phyloP scores from a whole-genome alignment of 30 jellyfish, hydroid and myxozoan genomes.

The Catostylus mosaicus region DNA sequence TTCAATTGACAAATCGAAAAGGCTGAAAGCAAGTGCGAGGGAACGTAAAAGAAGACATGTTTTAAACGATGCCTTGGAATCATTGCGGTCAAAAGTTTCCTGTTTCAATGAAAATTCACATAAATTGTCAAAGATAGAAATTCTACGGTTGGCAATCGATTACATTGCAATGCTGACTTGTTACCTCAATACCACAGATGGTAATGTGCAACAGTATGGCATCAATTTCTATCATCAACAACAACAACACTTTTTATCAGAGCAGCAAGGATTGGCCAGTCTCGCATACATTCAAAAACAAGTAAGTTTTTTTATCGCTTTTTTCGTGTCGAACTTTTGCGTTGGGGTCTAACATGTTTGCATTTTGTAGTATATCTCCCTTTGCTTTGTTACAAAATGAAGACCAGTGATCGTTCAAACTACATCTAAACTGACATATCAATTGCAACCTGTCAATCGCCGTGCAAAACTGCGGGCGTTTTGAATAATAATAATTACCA shows the following conservation, averaged over 20 bases:
- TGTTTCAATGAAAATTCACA: slow-evolving; percentile 70
- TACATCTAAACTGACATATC: too few relatives aligned
- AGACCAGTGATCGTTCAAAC: too few relatives aligned
- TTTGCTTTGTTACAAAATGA: too few relatives aligned
- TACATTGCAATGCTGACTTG: slow-evolving; percentile 80
- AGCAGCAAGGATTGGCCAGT: neutral
- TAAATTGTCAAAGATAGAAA: slow-evolving; percentile 91
- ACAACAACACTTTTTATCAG: slow-evolving; percentile 3
- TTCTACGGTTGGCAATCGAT: slow-evolving; percentile 89
- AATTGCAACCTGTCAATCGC: too few relatives aligned
- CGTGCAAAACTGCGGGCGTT: too few relatives aligned
- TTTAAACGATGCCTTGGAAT: slow-evolving; percentile 88
- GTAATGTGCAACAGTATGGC: neutral
- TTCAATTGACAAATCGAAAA: slow-evolving; percentile 63
- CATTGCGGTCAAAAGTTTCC: slow-evolving; percentile 83
- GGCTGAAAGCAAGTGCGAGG: slow-evolving; percentile 95
- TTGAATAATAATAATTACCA: too few relatives aligned
- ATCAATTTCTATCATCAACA: neutral
- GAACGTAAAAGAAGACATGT: slow-evolving; percentile 96
- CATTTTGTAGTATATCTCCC: too few relatives aligned
- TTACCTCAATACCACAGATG: slow-evolving; percentile 51
- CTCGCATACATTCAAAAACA: neutral
- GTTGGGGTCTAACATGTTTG: too few relatives aligned
- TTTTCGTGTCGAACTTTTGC: too few relatives aligned
- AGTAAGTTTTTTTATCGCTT: too few relatives aligned